These are phyloP conservation scores for Thera obeliscata DNA, from an alignment of 2,888 invertebrate genomes.

Conservation along the genomic window DNA sequence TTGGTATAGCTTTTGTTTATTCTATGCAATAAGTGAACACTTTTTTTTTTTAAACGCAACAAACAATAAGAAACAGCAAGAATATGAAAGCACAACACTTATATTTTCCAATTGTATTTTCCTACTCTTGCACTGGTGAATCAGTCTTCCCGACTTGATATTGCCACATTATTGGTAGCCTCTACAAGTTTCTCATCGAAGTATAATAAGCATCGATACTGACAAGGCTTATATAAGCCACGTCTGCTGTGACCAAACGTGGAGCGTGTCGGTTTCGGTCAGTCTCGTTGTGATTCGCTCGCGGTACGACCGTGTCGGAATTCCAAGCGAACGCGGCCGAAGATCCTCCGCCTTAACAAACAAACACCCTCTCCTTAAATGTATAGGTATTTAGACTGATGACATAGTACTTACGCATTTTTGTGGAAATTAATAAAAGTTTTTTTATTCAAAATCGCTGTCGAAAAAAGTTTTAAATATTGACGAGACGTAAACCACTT, in stretches of 20 bases:
- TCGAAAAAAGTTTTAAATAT: slow-evolving; percentile 63
- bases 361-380: slow-evolving; percentile 16
- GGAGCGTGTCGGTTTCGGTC: slow-evolving; percentile 52
- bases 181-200: slow-evolving; percentile 24
- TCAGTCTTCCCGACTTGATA: neutral
- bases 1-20: too few species aligned
- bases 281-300: slow-evolving; percentile 67
- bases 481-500: slow-evolving; percentile 56
- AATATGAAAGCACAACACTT: neutral
- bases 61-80: neutral
- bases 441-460: slow-evolving; percentile 13
- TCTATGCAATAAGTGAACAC: too few species aligned
- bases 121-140: neutral
- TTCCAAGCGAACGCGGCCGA: slow-evolving; percentile 42
- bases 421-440: slow-evolving; percentile 2
- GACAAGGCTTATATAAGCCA: slow-evolving; percentile 50
- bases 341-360: slow-evolving; percentile 20
- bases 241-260: slow-evolving; percentile 39
- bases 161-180: slow-evolving; percentile 19
- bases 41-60: neutral
- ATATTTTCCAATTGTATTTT: neutral
- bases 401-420: slow-evolving; percentile 21
- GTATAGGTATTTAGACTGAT: slow-evolving; percentile 7
- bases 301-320: slow-evolving; percentile 57
- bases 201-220: slow-evolving; percentile 38